These are phyloP conservation scores for Terebella lapidaria DNA, from an alignment of 2,888 invertebrate species.

Conservation along the genomic window DNA sequence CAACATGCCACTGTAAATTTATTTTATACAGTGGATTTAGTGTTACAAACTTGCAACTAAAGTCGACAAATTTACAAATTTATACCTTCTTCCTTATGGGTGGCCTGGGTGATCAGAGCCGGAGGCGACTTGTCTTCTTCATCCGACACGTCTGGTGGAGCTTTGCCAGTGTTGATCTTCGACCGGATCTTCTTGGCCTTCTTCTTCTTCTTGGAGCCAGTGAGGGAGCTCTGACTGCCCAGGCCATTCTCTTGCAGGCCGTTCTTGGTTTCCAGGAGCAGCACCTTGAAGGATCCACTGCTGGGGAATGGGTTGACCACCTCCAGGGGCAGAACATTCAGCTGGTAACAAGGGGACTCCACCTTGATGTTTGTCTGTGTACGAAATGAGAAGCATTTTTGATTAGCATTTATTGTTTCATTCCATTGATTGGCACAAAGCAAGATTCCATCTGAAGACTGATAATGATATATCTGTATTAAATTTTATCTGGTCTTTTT, in stretches of 20 bases:
- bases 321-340: slow-evolving; percentile 37
- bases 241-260: not conserved
- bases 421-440: slow-evolving; percentile 46
- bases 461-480: no score
- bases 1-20: not conserved
- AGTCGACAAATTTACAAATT: no score
- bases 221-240: slow-evolving; percentile 10
- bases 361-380: slow-evolving; percentile 31
- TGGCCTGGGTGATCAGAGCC: no score
- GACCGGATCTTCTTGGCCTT: slow-evolving; percentile 31
- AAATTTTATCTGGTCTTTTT: no score
- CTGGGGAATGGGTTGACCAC: slow-evolving; percentile 48
- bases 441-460: no score
- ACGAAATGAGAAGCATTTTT: slow-evolving; percentile 48
- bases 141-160: not conserved
- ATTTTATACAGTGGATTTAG: no score
- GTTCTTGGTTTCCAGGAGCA: slow-evolving; percentile 38
- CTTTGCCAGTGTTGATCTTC: slow-evolving; percentile 27
- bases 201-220: slow-evolving; percentile 31
- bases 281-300: slow-evolving; percentile 43
- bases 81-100: no score
- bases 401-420: slow-evolving; percentile 44
- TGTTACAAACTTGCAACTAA: no score
- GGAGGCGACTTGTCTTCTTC: no score
- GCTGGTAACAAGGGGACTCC: slow-evolving; percentile 48